Conservation (phyloP, 2,797 vertebrate species). For the Hyperoplus lanceolatus region DNA sequence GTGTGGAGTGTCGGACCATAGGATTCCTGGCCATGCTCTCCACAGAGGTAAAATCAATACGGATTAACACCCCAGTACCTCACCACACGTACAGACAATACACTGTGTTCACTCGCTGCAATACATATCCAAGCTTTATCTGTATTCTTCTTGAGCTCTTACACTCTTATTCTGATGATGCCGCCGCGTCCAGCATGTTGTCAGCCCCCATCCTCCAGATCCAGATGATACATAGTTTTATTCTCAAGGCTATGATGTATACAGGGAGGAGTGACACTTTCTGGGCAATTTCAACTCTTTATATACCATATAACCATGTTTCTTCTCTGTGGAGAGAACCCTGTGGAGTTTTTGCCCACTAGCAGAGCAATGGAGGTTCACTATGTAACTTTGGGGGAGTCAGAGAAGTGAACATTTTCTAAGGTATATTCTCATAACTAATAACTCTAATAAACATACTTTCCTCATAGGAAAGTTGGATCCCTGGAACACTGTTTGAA, state of each 20-base stretch:
- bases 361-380: background rate
- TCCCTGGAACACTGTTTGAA: too few species aligned
- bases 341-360: background rate
- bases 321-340: too few species aligned
- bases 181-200: background rate
- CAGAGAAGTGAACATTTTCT: too few species aligned
- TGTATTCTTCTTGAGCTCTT: background rate
- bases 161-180: background rate
- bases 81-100: background rate
- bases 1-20: constrained; percentile 82
- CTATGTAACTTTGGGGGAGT: too few species aligned
- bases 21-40: constrained; percentile 89
- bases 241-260: background rate
- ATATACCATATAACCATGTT: too few species aligned
- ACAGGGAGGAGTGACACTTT: background rate
- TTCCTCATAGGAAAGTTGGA: too few species aligned
- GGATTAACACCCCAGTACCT: background rate
- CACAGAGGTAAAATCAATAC: constrained; percentile 76
- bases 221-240: too few species aligned
- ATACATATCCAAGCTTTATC: background rate
- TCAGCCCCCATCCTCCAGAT: background rate
- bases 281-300: background rate
- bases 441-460: too few species aligned
- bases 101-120: background rate
- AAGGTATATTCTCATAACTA: too few species aligned